These are phyloP conservation scores for Enteromius viviparus DNA, from an alignment of 2,797 vertebrate genomes.

Conservation along the genomic window DNA sequence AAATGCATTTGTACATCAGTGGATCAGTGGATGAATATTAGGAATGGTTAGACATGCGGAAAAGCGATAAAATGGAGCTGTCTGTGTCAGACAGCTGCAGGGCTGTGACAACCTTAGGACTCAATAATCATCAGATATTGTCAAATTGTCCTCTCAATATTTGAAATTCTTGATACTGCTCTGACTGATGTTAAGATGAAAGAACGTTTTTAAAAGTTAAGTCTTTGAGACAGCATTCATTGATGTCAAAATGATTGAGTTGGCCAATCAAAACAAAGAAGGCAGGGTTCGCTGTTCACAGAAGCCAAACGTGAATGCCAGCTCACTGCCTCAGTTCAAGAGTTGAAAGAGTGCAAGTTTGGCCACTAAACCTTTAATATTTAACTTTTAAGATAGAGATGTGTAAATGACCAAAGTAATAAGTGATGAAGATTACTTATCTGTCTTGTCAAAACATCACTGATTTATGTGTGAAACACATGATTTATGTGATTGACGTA, in stretches of 20 bases:
- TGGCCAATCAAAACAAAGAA: not conserved
- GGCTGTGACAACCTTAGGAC: not conserved
- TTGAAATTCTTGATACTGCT: not conserved
- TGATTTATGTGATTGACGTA: not conserved
- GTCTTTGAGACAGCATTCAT: not conserved
- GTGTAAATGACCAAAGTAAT: not conserved
- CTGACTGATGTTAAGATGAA: not conserved
- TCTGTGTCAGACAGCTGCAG: not conserved
- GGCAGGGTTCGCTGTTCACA: not conserved
- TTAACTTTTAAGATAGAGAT: not conserved
- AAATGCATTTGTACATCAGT: conserved; percentile 5
- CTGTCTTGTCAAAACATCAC: not conserved
- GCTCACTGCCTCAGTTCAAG: not conserved
- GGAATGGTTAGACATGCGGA: not conserved
- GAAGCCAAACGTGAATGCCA: not conserved
- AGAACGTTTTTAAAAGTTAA: not conserved
- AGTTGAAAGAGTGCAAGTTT: not conserved
- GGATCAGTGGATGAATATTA: not conserved
- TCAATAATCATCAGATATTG: not conserved
- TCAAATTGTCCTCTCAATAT: not conserved
- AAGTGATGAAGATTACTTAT: not conserved
- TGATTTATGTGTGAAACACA: not conserved
- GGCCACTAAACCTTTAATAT: not conserved
- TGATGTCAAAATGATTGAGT: not conserved
- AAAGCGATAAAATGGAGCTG: not conserved